Base-by-base conservation (phyloP, 1,140 invertebrate genomes). In the Bombus sibiricus region DNA sequence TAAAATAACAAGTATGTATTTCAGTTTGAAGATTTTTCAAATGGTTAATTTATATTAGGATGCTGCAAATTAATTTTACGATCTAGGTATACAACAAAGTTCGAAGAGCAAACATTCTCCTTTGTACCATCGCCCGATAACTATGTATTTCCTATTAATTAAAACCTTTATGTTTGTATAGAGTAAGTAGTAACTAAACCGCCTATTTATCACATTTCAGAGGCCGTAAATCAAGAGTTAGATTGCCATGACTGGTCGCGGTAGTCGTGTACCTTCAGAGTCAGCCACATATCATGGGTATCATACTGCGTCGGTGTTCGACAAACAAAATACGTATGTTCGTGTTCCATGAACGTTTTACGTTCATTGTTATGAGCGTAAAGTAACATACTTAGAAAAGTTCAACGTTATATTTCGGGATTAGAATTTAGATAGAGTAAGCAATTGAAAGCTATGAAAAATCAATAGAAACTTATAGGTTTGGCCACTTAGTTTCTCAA, bases 1-100 rank as follows among this genome's bases (percentile, higher is more conserved):
- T 68, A 85, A 85, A 85, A 85, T 39, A 85, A 88, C n/a, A 81
- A n/a, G 75, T 66, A 74, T 85, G 37, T 85, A 88, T 88, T 87
- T 89, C 73, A 78, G 32, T 79, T 39, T 47, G 32, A 9, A 75
- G 39, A 75, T 15, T 64, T 69, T 43, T 13, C 18, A 28, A 28
- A 28, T 3, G 34, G n/a, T 41, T 32, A 18, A 32, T 81, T 74
- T 39, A 62, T 43, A 71, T 25, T 37, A 8, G 3, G 34, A 75
- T 39, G 25, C 12, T 59, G 34, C 53, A 66, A 41, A 41, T 25
- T 39, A 43, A 77, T 64, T 41, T 39, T 62, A 5, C 34, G 9
- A 76, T 22, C 32, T 71, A 41, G 8, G 5, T 43, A 2, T 8
- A 43, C 9, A 12, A 39, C 34, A 2, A 69, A 37, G 10, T 15